phyloP scores from a whole-genome alignment of 2,113 vertebrate species.

The Paramisgurnus dabryanus region DNA sequence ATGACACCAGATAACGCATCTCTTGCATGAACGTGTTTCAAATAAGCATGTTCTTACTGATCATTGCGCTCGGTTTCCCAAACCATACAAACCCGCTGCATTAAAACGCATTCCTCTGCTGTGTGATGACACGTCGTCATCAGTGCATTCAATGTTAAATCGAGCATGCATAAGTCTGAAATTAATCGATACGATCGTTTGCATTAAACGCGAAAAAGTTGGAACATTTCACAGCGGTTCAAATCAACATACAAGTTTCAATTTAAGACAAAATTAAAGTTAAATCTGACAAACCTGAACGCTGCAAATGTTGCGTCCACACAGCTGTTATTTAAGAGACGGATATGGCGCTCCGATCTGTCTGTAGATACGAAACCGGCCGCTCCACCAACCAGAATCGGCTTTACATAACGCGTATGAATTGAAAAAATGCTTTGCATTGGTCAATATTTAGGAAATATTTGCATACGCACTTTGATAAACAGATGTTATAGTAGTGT shows the following conservation, averaged over 20 bases:
- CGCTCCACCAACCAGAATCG: conserved; percentile 63
- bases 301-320: conserved; percentile 43
- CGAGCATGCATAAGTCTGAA: not conserved
- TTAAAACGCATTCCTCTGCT: not conserved
- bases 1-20: not conserved
- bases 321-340: conserved; percentile 39
- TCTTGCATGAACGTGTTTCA: not conserved
- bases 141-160: not conserved
- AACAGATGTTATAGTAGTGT: not conserved
- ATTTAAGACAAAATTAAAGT: not conserved
- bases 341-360: conserved; percentile 21
- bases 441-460: conserved; percentile 50
- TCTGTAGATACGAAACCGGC: conserved; percentile 31
- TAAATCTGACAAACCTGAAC: conserved; percentile 64
- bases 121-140: not conserved
- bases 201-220: not conserved
- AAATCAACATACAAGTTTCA: not conserved
- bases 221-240: not conserved
- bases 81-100: not conserved
- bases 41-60: too few relatives aligned
- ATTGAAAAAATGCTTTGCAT: conserved; percentile 59
- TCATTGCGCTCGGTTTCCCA: not conserved
- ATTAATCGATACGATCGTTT: not conserved
- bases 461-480: conserved; percentile 26
- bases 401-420: conserved; percentile 10